Conservation (phyloP, 23 tunicate genomes). For the Oikopleura albicans region DNA sequence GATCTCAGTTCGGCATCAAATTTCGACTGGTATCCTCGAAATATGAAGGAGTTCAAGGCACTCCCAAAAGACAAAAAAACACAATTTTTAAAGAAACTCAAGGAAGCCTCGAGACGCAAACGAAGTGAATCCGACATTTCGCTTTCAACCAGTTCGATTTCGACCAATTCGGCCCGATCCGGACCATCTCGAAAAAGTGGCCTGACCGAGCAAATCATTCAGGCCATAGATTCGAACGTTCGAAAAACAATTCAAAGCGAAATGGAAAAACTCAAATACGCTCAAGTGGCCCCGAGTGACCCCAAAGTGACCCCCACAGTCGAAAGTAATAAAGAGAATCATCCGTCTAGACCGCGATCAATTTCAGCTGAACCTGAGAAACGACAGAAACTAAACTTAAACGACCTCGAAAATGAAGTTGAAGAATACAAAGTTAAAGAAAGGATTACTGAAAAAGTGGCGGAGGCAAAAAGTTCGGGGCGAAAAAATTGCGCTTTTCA, state of each 20-base stretch:
- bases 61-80: constrained; percentile 7
- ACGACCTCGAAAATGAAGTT: not conserved
- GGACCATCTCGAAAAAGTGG: not conserved
- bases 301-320: not conserved
- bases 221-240: not conserved
- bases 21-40: not conserved
- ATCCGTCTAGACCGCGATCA: not conserved
- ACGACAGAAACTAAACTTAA: not conserved
- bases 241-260: not conserved
- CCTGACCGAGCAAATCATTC: not conserved
- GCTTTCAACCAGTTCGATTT: not conserved
- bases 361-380: not conserved
- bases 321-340: not conserved
- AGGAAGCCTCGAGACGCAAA: not conserved
- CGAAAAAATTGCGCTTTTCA: not conserved
- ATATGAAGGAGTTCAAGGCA: constrained; percentile 4
- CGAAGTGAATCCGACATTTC: not conserved
- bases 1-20: no score
- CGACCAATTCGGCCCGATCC: not conserved
- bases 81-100: not conserved
- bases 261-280: not conserved
- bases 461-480: not conserved
- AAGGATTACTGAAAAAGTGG: not conserved
- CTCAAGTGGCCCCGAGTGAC: not conserved
- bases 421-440: not conserved